Evolutionary conservation across 2,113 vertebrate genomes (phyloP).

Genomic region (Vulpes lagopus): DNA sequence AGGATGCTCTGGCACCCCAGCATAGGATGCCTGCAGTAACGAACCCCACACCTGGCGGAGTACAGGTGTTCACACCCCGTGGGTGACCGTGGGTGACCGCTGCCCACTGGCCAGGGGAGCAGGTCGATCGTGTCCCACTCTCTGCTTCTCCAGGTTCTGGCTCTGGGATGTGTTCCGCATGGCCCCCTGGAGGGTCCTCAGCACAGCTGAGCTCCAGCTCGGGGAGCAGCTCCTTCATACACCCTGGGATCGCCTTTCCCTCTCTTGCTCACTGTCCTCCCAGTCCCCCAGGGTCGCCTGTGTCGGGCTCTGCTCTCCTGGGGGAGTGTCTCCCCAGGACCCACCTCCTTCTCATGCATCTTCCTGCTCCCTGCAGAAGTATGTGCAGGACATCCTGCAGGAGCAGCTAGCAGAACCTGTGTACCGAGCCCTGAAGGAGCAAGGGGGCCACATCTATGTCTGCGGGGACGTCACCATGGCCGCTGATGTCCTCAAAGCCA

Average conservation of each 20-base stretch:
- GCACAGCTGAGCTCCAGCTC: background rate
- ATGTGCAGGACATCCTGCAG: constrained; percentile 96
- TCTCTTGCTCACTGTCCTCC: background rate
- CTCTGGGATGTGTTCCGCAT: background rate
- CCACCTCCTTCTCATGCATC: accelerated
- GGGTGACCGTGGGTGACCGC: accelerated
- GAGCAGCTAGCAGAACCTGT: constrained; percentile 94
- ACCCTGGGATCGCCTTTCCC: accelerated
- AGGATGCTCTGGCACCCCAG: background rate
- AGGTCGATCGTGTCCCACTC: background rate
- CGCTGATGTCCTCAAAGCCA: constrained; percentile 95
- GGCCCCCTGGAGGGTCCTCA: background rate
- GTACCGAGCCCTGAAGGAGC: constrained; percentile 94
- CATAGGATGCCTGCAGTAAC: accelerated
- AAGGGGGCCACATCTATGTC: constrained; percentile 97
- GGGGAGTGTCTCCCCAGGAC: accelerated
- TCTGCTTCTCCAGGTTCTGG: accelerated
- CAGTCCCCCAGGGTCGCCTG: background rate
- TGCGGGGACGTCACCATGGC: constrained; percentile 99
- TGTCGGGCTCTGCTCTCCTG: background rate
- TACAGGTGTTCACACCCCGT: accelerated
- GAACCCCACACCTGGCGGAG: accelerated
- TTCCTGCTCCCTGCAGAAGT: constrained; percentile 90
- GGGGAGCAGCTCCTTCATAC: too few relatives aligned
- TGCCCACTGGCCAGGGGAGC: background rate